phyloP scores from a whole-genome alignment of 1,140 invertebrate species.

The Lasaia peninsularis region DNA sequence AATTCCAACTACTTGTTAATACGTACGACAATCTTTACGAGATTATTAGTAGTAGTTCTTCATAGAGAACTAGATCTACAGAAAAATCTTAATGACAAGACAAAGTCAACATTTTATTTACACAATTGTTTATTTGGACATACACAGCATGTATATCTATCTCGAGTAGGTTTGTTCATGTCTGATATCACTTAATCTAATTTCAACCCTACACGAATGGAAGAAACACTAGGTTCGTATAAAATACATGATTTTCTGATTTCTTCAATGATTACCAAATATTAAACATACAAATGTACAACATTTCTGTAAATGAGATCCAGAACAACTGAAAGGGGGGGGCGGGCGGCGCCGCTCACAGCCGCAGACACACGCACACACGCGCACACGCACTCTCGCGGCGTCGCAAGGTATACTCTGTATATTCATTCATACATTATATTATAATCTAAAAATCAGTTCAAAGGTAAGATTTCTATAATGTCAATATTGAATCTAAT shows the following conservation, averaged over 20 bases:
- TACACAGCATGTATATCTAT: conserved; percentile 66
- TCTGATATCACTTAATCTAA: conserved; percentile 63
- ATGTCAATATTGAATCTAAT: conserved; percentile 68
- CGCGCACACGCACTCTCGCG: conserved; percentile 26
- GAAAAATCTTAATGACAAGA: conserved; percentile 15
- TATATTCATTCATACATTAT: conserved; percentile 30
- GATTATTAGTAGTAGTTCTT: background rate
- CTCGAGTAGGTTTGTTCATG: conserved; percentile 72
- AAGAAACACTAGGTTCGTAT: conserved; percentile 65
- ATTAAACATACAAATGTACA: conserved; percentile 67
- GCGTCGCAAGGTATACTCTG: conserved; percentile 45
- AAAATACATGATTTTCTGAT: conserved; percentile 73
- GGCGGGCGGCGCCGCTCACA: conserved; percentile 30
- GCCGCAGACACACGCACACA: conserved; percentile 36
- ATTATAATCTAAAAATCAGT: conserved; percentile 56
- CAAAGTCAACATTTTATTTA: conserved; percentile 65
- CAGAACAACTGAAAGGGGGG: conserved; percentile 51
- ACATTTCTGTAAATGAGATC: conserved; percentile 67
- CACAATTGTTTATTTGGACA: conserved; percentile 65
- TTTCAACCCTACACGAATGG: conserved; percentile 62
- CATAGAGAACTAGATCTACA: background rate
- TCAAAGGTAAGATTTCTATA: conserved; percentile 54
- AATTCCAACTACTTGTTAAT: background rate
- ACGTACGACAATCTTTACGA: background rate
- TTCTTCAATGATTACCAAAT: conserved; percentile 58